Percentiles rank a stretch among this genome's conserved stretches.
These are phyloP conservation scores for Procapra przewalskii DNA, from an alignment of 2,113 vertebrate genomes.

Conservation along the genomic window DNA sequence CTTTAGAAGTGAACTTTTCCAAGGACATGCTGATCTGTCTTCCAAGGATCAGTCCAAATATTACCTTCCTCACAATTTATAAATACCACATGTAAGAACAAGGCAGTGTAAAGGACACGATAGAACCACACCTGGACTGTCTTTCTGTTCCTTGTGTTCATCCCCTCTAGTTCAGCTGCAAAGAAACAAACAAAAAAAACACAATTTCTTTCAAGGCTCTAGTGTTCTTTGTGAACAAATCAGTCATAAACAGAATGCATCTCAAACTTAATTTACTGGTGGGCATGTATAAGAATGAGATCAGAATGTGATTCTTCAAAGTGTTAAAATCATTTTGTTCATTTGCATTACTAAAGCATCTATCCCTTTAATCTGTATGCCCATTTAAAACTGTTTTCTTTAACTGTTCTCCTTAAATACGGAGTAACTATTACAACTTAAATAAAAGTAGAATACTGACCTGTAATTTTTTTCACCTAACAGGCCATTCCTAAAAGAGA, in stretches of 20 bases:
- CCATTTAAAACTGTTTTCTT: constrained; percentile 14
- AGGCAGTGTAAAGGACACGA: neutral
- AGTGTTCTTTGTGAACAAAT: neutral
- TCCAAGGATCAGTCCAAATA: neutral
- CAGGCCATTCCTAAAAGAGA: constrained; percentile 35
- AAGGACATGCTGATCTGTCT: neutral
- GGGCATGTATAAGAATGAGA: neutral
- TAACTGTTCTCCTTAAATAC: constrained; percentile 16
- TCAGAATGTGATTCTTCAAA: constrained; percentile 40
- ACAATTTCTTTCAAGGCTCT: neutral
- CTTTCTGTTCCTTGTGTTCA: neutral
- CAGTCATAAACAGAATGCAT: neutral
- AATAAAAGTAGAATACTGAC: neutral
- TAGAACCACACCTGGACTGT: neutral
- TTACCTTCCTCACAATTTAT: neutral
- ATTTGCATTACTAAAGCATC: constrained; percentile 8
- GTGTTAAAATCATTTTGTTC: neutral
- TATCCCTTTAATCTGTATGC: constrained; percentile 11
- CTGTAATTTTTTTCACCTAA: neutral
- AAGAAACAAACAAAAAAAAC: neutral
- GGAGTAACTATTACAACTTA: constrained; percentile 14
- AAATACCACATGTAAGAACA: neutral
- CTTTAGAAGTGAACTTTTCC: neutral
- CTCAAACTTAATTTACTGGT: constrained; percentile 34
- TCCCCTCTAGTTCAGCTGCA: neutral